Evolutionary conservation across 2,888 invertebrate genomes (phyloP), one percentile per base, ranked within the genome.

Genomic region (Pteria penguin): DNA sequence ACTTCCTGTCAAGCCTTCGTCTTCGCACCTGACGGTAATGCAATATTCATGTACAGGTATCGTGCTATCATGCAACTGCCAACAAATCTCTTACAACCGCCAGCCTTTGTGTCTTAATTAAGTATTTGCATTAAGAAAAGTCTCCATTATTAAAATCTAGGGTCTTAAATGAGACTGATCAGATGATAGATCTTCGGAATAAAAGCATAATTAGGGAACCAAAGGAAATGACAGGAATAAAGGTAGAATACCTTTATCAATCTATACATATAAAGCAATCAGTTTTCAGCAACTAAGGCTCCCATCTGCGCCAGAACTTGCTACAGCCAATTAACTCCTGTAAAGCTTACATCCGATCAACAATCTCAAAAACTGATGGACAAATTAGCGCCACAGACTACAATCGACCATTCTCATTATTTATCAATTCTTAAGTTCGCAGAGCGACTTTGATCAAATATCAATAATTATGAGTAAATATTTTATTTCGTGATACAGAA

Each of bases 91-190:
- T 31, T 32, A 57, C 31, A 68, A 45, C 31, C 55, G 32, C 31
- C 29, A 22, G 29, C 55, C 57, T 57, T 68, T 68, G 68, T 68
- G 68, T 68, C 68, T 68, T 68, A 68, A 68, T 68, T 68, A 68
- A 68, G 52, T 68, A 68, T 68, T 68, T 68, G 68, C 68, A 68
- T 68, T 68, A 68, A 52, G 55, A 52, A 68, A 68, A 55, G 57
- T 57, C 57, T 31, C 52, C 57, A 57, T 57, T 57, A 55, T 68
- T 55, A 31, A 31, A 68, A 45, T 33, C 52, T 22, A 31, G 57
- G 68, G 45, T 57, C 68, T 68, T 68, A 68, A 68, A 68, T 57
- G 68, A 68, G 54, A 22, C 29, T 68, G 54, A 68, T 68, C 58
- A 68, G 32, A 55, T 32, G 68, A 68, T 68, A 68, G 52, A 68